Evolutionary conservation across 2,113 vertebrate species (phyloP).

Genomic region (Dascyllus trimaculatus): DNA sequence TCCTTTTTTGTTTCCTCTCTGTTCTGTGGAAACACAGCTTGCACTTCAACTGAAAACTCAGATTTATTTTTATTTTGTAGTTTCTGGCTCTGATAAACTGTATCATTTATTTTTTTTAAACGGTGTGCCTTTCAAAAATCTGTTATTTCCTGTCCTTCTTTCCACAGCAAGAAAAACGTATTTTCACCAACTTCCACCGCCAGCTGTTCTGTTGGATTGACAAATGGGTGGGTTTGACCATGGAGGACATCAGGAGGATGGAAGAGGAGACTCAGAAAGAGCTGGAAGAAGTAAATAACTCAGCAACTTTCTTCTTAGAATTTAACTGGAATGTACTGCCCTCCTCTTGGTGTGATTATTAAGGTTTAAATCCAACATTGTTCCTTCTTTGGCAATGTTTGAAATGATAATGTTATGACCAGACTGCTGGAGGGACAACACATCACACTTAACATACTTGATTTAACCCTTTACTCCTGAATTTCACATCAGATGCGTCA

Average conservation of each 20-base stretch:
- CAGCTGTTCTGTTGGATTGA: conserved; percentile 99
- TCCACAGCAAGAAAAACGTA: conserved; percentile 97
- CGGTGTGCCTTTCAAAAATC: too few species aligned
- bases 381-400: too few species aligned
- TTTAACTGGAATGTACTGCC: not conserved
- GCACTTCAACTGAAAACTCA: too few species aligned
- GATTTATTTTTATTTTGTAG: too few species aligned
- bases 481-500: conserved; percentile 96
- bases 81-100: too few species aligned
- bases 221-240: conserved; percentile 95
- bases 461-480: conserved; percentile 59
- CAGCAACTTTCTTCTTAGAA: not conserved
- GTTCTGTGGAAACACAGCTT: too few species aligned
- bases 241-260: conserved; percentile 98
- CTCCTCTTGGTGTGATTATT: not conserved
- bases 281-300: conserved; percentile 91
- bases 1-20: too few species aligned
- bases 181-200: conserved; percentile 99
- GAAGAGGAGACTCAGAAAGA: conserved; percentile 97
- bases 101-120: too few species aligned
- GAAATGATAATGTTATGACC: not conserved
- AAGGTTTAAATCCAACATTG: too few species aligned
- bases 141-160: not conserved
- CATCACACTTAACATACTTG: not conserved
- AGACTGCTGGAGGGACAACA: not conserved